A percentile compares a stretch with the other conserved stretches of the same genome.
phyloP scores from a whole-genome alignment of 2,113 vertebrate genomes.

The Pycnonotus jocosus region DNA sequence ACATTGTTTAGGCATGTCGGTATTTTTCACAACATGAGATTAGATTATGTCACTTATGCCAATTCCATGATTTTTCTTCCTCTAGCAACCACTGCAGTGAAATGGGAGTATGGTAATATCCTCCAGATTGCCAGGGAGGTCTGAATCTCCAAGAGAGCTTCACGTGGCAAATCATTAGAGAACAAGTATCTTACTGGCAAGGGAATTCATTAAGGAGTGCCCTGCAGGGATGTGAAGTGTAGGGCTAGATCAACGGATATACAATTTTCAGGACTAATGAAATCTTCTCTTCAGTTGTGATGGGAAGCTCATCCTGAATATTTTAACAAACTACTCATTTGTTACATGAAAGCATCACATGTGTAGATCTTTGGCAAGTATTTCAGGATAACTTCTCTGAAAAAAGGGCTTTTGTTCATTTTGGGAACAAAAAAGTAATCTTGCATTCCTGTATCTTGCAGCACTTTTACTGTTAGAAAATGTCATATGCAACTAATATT shows the following conservation, averaged over 20 bases:
- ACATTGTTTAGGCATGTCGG: neutral
- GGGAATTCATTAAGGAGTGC: neutral
- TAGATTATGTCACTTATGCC: neutral
- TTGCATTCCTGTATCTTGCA: neutral
- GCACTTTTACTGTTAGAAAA: neutral
- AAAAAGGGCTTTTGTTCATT: neutral
- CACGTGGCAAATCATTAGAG: neutral
- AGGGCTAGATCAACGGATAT: neutral
- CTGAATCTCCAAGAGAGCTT: neutral
- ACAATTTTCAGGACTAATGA: neutral
- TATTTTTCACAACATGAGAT: neutral
- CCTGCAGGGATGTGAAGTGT: neutral
- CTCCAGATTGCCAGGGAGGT: neutral
- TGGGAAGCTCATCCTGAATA: neutral
- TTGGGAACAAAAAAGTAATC: neutral
- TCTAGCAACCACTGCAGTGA: neutral
- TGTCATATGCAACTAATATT: neutral
- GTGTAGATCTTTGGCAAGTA: neutral
- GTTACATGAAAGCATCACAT: neutral
- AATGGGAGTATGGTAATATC: neutral
- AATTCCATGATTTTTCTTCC: neutral
- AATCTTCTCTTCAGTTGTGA: neutral
- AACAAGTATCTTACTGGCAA: neutral
- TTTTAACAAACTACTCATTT: neutral
- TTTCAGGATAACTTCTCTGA: neutral